Conservation (phyloP, 2,113 vertebrate genomes). For the Glaucomys volans region DNA sequence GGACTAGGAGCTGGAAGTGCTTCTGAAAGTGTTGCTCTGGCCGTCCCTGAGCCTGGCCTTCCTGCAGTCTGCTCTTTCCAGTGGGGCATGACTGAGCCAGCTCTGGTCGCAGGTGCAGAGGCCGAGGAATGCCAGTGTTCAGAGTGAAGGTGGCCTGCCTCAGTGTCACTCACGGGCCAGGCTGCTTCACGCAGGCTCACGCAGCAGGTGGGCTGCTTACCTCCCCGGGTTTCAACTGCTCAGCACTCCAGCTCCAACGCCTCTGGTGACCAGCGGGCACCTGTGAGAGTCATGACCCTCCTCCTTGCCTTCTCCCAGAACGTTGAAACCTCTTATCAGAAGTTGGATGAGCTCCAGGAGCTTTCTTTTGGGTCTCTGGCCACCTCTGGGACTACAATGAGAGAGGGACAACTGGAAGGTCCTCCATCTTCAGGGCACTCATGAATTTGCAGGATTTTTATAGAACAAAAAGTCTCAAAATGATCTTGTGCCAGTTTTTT, state of each 20-base stretch:
- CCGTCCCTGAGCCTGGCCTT: constrained; percentile 93
- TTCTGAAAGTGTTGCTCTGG: constrained; percentile 86
- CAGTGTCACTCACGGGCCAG: constrained; percentile 92
- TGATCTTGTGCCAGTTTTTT: background rate
- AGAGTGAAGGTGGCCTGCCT: constrained; percentile 89
- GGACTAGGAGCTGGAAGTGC: constrained; percentile 83
- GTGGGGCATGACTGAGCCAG: constrained; percentile 90
- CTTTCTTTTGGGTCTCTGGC: background rate
- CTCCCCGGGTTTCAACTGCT: constrained; percentile 87
- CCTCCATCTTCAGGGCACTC: fast-evolving
- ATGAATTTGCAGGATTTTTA: fast-evolving
- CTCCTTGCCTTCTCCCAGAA: constrained; percentile 45
- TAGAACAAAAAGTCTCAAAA: background rate
- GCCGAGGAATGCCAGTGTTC: constrained; percentile 91
- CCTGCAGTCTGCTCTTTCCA: constrained; percentile 91
- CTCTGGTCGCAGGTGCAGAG: constrained; percentile 91
- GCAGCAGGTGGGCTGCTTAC: constrained; percentile 85
- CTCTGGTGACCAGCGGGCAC: constrained; percentile 82
- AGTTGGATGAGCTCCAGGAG: no score
- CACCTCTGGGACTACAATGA: fast-evolving
- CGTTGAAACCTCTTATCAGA: background rate
- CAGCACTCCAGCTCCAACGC: constrained; percentile 87
- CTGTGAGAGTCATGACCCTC: background rate
- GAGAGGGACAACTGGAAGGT: fast-evolving
- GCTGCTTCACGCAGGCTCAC: constrained; percentile 88